A percentile compares a stretch with the other conserved stretches of the same genome.
These are phyloP conservation scores for Amphipyra berbera DNA, from an alignment of 2,888 invertebrate species.

Conservation along the genomic window DNA sequence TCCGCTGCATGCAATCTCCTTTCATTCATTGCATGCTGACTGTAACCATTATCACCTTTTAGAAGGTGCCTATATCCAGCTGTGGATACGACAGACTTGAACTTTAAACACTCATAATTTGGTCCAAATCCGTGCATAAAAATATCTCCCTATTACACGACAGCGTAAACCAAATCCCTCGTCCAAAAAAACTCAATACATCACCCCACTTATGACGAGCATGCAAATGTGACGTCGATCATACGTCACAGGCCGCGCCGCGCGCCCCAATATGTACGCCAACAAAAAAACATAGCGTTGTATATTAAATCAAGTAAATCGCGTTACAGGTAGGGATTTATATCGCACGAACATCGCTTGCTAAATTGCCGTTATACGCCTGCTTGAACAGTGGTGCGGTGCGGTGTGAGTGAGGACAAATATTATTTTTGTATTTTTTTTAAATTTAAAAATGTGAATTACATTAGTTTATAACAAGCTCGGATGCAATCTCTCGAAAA, in stretches of 20 bases:
- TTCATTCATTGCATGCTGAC: too few species aligned
- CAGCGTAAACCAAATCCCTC: constrained; percentile 9
- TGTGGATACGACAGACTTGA: too few species aligned
- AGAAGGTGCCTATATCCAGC: too few species aligned
- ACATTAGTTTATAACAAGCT: too few species aligned
- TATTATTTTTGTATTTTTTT: constrained; percentile 4
- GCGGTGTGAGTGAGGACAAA: constrained; percentile 18
- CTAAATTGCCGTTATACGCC: constrained; percentile 64
- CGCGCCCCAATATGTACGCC: constrained; percentile 54
- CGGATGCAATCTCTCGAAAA: too few species aligned
- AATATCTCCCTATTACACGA: constrained; percentile 23
- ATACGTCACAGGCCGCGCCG: constrained; percentile 57
- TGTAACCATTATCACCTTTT: too few species aligned
- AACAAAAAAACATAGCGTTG: constrained; percentile 53
- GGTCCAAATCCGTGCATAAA: neutral
- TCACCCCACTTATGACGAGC: constrained; percentile 41
- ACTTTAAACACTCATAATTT: too few species aligned
- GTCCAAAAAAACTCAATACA: constrained; percentile 19
- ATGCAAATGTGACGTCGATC: constrained; percentile 65
- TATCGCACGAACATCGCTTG: constrained; percentile 56
- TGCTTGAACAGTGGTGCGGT: constrained; percentile 49
- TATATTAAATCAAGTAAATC: constrained; percentile 69
- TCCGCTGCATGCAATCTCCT: too few species aligned
- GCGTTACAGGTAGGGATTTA: constrained; percentile 63
- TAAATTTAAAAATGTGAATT: neutral